Percentiles rank a stretch among this genome's conserved stretches.
Conservation (phyloP, 2,113 vertebrate species). For the Myrmecobius fasciatus region DNA sequence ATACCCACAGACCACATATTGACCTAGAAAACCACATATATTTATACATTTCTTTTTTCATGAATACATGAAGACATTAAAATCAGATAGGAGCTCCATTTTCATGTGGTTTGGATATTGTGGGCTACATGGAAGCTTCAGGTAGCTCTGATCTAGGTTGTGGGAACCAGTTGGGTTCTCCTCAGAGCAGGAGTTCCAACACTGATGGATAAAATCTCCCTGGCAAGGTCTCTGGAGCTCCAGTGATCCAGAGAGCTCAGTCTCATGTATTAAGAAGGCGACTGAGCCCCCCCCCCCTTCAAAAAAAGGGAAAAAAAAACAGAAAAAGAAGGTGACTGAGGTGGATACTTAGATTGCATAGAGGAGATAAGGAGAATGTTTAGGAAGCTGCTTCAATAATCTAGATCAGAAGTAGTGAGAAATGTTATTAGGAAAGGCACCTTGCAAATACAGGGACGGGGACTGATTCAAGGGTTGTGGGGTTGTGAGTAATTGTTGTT, state of each 20-base stretch:
- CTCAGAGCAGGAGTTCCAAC: background rate
- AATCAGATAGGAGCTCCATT: background rate
- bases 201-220: background rate
- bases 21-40: background rate
- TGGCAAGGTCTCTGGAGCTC: background rate
- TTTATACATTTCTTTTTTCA: background rate
- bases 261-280: background rate
- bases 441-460: background rate
- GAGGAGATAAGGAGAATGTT: background rate
- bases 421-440: background rate
- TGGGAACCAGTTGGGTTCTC: background rate
- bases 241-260: background rate
- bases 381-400: background rate
- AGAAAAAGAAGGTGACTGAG: background rate
- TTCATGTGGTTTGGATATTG: background rate
- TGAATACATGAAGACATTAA: background rate
- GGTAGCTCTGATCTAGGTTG: background rate
- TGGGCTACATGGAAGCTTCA: background rate
- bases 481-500: too few relatives aligned
- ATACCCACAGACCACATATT: background rate
- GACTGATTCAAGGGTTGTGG: background rate
- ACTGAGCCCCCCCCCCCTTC: background rate
- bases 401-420: background rate
- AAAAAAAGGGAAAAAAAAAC: too few relatives aligned
- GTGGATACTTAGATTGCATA: background rate